A percentile compares a stretch with the other conserved stretches of the same genome.
phyloP scores from a whole-genome alignment of 2,888 invertebrate species.

The Adineta ricciae region DNA sequence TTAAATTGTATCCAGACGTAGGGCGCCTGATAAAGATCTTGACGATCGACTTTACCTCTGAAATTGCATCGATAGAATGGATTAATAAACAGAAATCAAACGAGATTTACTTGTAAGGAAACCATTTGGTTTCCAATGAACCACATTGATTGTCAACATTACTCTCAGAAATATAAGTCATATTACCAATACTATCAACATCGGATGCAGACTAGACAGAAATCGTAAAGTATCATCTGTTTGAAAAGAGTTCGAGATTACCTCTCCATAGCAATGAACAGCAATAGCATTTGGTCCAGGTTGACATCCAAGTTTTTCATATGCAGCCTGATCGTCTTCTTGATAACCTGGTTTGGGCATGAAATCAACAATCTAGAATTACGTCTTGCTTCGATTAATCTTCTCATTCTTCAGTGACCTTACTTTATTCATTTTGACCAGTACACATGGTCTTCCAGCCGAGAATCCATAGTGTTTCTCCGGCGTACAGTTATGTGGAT shows the following conservation, averaged over 20 bases:
- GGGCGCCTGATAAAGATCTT: conserved; percentile 21
- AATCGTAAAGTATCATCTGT: too few relatives aligned
- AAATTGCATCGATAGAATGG: too few relatives aligned
- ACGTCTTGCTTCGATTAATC: not conserved
- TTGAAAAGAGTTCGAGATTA: not conserved
- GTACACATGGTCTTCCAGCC: not conserved
- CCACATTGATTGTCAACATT: not conserved
- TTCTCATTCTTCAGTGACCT: not conserved
- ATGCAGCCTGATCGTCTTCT: not conserved
- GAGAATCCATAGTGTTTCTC: not conserved
- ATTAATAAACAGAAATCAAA: not conserved
- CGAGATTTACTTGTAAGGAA: not conserved
- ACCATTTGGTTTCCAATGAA: not conserved
- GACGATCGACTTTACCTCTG: not conserved
- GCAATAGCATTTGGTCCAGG: not conserved
- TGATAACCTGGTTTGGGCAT: not conserved
- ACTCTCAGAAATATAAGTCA: not conserved
- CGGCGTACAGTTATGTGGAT: not conserved
- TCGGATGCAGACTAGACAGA: not conserved
- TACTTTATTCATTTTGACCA: conserved; percentile 17
- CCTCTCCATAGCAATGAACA: conserved; percentile 12
- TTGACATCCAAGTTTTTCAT: conserved; percentile 26
- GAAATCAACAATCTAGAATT: not conserved
- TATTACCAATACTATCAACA: not conserved
- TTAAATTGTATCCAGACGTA: conserved; percentile 32